Evolutionary conservation across 2,113 vertebrate genomes (phyloP), one percentile per base, ranked within the genome.

Genomic region (Jaculus jaculus): DNA sequence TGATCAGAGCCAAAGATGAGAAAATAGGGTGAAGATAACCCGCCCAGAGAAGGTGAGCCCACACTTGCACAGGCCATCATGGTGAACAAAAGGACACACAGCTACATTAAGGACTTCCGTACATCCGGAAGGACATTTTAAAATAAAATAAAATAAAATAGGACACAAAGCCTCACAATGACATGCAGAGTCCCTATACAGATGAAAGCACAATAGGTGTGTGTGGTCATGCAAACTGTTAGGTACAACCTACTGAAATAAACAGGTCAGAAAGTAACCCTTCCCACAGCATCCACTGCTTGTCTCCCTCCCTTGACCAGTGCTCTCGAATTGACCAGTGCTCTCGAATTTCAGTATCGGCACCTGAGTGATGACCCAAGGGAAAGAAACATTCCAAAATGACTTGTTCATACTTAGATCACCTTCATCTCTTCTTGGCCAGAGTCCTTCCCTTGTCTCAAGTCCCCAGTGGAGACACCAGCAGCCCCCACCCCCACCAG

Each of bases 351-450:
- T 63, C 60, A 39, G 94, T 65, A 87, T 51, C 94, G 78, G 12
- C 30, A 42, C 91, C 69, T 87, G 68, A 78, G 7, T 0, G 26
- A 95, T 78, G 94, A 91, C 87, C 73, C 90, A 89, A 34, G 84
- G 84, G 90, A 94, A 17, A 37, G 47, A 96, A 68, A 92, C 61
- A 81, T 83, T 91, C 91, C 84, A 65, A 91, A 28, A 84, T 91
- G 72, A 69, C 77, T 91, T 94, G 34, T 91, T 95, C 91, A 72
- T 81, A 58, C 72, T 94, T 92, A 80, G 17, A 26, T 89, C 47
- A 32, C n/a, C 54, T 93, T 95, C 34, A 51, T 90, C 58, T 63
- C 18, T 89, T 84, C 84, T 58, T 80, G 71, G 79, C 71, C 63
- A 72, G 15, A 75, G 63, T 73, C 60, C 77, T 60, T 86, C 83